Conservation (phyloP, 2,888 invertebrate genomes). For the Hoplodrina blanda region DNA sequence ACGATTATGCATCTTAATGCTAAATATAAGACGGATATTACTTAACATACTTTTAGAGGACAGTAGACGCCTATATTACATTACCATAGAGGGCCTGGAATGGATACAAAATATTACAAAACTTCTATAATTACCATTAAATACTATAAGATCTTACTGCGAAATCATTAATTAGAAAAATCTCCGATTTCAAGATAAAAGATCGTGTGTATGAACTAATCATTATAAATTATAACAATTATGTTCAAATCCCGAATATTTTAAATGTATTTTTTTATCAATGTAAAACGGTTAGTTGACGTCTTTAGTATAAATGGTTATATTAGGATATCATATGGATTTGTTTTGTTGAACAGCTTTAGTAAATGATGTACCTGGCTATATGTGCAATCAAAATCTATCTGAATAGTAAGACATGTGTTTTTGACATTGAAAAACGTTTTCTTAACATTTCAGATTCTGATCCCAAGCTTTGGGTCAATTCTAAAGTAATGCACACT, state of each 20-base stretch:
- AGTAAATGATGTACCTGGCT: conserved; percentile 11
- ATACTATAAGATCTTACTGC: conserved; percentile 62
- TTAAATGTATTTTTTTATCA: conserved; percentile 69
- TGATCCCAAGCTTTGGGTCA: not conserved
- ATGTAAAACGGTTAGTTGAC: conserved; percentile 59
- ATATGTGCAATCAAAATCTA: not conserved
- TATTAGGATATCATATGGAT: conserved; percentile 56
- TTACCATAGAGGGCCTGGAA: conserved; percentile 84
- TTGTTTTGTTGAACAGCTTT: conserved; percentile 48
- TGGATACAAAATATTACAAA: conserved; percentile 90
- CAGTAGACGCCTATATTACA: conserved; percentile 87
- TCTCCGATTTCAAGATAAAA: conserved; percentile 46
- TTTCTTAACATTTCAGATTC: not conserved
- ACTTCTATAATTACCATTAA: conserved; percentile 69
- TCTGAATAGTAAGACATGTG: not conserved
- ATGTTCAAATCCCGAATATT: conserved; percentile 79
- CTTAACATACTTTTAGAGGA: conserved; percentile 81
- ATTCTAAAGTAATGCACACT: not conserved
- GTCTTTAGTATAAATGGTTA: conserved; percentile 62
- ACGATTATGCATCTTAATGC: conserved; percentile 78
- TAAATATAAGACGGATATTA: conserved; percentile 88
- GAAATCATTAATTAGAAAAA: conserved; percentile 50
- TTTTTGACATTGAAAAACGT: not conserved
- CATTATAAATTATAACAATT: conserved; percentile 78
- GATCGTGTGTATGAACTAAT: conserved; percentile 69